Evolutionary conservation across 2,113 vertebrate species (phyloP), one percentile per base, ranked within the genome.

Genomic region (Bos javanicus): DNA sequence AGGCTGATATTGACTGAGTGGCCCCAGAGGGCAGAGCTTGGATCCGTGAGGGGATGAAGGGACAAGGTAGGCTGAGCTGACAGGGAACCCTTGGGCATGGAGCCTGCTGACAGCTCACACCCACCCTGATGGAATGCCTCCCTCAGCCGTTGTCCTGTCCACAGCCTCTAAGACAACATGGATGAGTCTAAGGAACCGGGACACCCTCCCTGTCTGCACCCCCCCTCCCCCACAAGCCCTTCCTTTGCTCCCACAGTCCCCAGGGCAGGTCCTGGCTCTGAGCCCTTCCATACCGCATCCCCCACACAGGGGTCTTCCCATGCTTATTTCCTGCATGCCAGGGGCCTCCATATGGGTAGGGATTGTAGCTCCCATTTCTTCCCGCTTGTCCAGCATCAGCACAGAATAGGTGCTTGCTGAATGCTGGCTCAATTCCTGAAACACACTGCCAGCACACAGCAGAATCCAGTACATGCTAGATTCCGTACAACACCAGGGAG

Each of bases 201-300:
- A 14, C n/a, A 54, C 48, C 56, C 39, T 56, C 39, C 16, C 15
- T 25, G 15, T 36, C 48, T 12, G 23, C 0, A 16, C n/a, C 43
- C 23, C 11, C 4, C 0, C 28, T 21, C 19, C 7, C 25, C 62
- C 0, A 1, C 17, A 14, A n/a, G 17, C n/a, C 23, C 48, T 46
- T 43, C 50, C 46, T 95, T 30, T 43, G 39, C 2, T 82, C 39
- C 87, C 39, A 48, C 15, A 43, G 80, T 71, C 48, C 36, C 52
- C 0, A 5, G 36, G 71, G 13, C 17, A 71, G 57, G 54, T 33
- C 23, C 52, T 76, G 56, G 83, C 74, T 84, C 50, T 1, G 3
- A 7, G 94, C 57, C 87, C 91, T 80, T 52, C 26, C 57, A 91
- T 2, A 15, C 11, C 46, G 26, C 59, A 52, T 1, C 33, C 33